Evolutionary conservation across 1,140 invertebrate genomes (phyloP).

Genomic region (Lanistes nyassanus): DNA sequence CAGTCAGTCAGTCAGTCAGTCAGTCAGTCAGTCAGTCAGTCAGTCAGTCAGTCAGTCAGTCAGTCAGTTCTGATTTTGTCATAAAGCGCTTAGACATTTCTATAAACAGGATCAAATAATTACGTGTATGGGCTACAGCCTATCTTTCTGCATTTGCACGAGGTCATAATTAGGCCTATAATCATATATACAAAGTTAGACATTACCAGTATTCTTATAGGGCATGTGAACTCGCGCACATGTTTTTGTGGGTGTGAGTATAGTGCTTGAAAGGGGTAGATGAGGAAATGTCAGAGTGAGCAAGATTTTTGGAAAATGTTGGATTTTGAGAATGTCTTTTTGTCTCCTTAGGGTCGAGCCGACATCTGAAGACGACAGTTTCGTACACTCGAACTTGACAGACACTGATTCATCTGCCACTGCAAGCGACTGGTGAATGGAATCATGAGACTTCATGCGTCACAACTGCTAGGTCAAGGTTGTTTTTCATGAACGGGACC

Average conservation of each 20-base stretch:
- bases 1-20: background rate
- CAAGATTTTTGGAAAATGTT: background rate
- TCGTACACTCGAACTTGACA: background rate
- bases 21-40: no score
- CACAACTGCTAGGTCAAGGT: no score
- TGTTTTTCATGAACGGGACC: no score
- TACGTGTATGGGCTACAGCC: no score
- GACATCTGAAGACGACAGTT: slow-evolving; percentile 16
- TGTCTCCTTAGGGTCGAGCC: slow-evolving; percentile 1
- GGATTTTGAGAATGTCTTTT: background rate
- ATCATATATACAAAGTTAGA: background rate
- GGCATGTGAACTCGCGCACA: background rate
- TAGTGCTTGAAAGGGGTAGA: background rate
- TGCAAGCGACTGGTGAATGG: slow-evolving; percentile 1
- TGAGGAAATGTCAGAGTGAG: background rate
- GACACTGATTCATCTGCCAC: slow-evolving; percentile 17
- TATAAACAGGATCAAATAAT: no score
- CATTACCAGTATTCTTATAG: background rate
- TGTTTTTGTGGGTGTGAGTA: background rate
- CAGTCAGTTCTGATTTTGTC: no score
- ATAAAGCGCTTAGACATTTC: no score
- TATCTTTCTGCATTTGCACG: no score
- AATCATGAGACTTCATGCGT: no score
- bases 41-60: no score
- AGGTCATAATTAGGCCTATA: background rate